Evolutionary conservation across 2,113 vertebrate genomes (phyloP), one percentile per base, ranked within the genome.

Genomic region (Bungarus multicinctus): DNA sequence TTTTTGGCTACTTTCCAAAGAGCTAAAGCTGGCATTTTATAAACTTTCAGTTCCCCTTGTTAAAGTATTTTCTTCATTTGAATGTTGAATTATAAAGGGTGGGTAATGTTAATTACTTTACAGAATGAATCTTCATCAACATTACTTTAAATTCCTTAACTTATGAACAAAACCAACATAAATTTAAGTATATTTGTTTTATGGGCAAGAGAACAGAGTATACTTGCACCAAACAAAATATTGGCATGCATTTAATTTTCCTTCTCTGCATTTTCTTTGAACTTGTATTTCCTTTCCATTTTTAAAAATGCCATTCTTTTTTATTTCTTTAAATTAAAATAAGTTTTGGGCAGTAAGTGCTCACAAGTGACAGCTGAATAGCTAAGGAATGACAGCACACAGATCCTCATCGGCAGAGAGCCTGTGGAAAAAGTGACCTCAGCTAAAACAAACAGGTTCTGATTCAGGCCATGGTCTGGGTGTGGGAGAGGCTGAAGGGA

Each of bases 381-480:
- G 50, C 60, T 87, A 16, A 64, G 34, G 60, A 92, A 45, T 74
- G 89, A 87, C 6, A 43, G 81, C 52, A 22, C 5, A 45, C 92
- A 92, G 88, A 87, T n/a, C 27, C 81, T 43, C 58, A 25, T 90
- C 4, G 50, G 30, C 74, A 60, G 74, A 52, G n/a, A 39, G 54
- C n/a, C 23, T 90, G 88, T 87, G 92, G 92, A 93, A 93, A 90
- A 93, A 90, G 52, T 90, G 23, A 87, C 45, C 12, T 93, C 55
- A 93, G 81, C 88, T 87, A 93, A 93, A 93, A 60, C 55, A 93
- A 90, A 90, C 89, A 93, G 39, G 39, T 43, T 43, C 74, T 53
- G 81, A 90, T 87, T 55, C 50, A 88, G 86, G 57, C 47, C 47
- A 54, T 52, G 52, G 52, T 81, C 18, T 53, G 74, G 74, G 81